phyloP scores from a whole-genome alignment of 2,113 vertebrate species.

The Brachypteracias leptosomus region DNA sequence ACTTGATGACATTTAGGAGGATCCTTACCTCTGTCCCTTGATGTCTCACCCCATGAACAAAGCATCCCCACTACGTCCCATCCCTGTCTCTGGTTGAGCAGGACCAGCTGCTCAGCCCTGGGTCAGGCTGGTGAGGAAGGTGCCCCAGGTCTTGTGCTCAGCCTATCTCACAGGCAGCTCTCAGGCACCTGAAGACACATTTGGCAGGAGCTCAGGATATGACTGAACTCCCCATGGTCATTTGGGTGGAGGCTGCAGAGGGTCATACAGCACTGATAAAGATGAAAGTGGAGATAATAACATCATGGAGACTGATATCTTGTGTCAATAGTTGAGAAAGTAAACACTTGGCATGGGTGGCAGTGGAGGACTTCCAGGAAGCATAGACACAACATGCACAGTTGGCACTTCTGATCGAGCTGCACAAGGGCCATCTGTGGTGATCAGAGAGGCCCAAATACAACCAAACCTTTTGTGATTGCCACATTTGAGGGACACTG shows the following conservation, averaged over 20 bases:
- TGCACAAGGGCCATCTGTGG: not conserved
- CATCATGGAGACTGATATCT: not conserved
- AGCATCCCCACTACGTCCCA: not conserved
- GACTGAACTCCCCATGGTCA: not conserved
- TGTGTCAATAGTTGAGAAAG: not conserved
- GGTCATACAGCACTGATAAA: not conserved
- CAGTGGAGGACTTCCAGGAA: not conserved
- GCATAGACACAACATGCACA: fast-evolving
- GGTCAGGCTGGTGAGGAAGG: not conserved
- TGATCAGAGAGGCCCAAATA: not conserved
- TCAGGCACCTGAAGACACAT: not conserved
- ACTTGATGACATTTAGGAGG: not conserved
- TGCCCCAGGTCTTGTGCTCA: not conserved
- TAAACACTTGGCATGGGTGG: not conserved
- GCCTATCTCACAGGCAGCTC: not conserved
- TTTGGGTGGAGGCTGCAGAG: not conserved
- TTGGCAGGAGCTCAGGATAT: not conserved
- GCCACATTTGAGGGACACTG: fast-evolving
- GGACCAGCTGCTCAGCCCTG: not conserved
- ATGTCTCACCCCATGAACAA: not conserved
- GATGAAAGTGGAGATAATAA: not conserved
- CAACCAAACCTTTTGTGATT: not conserved
- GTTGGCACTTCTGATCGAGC: not conserved
- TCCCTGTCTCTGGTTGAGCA: not conserved
- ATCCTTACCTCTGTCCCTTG: not conserved